Evolutionary conservation across 2,113 vertebrate species (phyloP), one percentile per base, ranked within the genome.

Genomic region (Fregetta grallaria): DNA sequence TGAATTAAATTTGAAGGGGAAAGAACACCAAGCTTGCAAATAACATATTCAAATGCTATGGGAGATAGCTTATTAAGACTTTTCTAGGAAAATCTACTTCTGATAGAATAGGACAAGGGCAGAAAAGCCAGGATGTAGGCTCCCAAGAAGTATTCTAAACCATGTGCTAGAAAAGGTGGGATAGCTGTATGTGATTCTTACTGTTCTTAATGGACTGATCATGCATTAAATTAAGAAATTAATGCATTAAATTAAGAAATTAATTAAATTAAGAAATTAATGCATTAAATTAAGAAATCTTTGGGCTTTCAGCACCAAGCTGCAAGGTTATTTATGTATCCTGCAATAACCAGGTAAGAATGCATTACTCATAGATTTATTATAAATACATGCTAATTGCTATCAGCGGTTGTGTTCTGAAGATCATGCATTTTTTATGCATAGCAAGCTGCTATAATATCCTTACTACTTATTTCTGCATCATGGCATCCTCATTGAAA

Each of bases 381-480:
- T 89, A 83, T 63, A 89, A 95, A 87, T 85, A 76, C 58, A 76
- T 68, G 42, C 50, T 96, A 94, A 96, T 92, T 91, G 77, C 86
- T 83, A 62, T 85, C 77, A 90, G 50, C 4, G 3, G 59, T 81
- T 0, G 0, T 68, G 53, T 88, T 90, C 77, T 74, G 58, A 89
- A 82, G 84, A 91, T 66, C 70, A 55, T 66, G 70, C 65, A 56
- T 55, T 71, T 92, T 93, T 94, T 71, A 89, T 76, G 52, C 45
- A 66, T 50, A 58, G 34, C 36, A 87, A 92, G 66, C 45, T 82
- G 50, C 71, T 91, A 91, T 86, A 95, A 89, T 95, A 88, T 47
- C 96, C 72, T 34, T 66, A 32, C 78, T 58, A 50, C 75, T 88
- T 90, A 70, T 50, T 95, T 90, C 89, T 92, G 77, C 85, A 90